Evolutionary conservation across 2,113 vertebrate genomes (phyloP), one percentile per base, ranked within the genome.

Genomic region (Spilogale gracilis): DNA sequence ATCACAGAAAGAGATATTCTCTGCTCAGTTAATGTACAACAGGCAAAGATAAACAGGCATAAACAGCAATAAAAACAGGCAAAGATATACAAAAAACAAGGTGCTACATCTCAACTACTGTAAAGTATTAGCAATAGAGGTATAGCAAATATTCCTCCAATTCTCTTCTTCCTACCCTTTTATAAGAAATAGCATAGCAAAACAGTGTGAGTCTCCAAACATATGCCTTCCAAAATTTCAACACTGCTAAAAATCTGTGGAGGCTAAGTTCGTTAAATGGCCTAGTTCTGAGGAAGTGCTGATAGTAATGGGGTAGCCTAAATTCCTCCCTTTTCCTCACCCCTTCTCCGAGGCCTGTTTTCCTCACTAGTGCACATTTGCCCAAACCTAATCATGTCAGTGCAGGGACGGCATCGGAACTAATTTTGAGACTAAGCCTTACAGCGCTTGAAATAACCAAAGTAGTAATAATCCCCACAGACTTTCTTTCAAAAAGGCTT

Each of bases 1-100:
- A 97, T 98, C 97, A 98, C 91, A 96, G 97, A 97, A 98, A 98
- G 69, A 96, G 93, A 98, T 88, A 96, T 71, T 97, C 95, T 98
- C 96, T 94, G 97, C 90, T 98, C 90, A 94, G 85, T 98, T 98
- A 98, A 96, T 83, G 69, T 97, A 87, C 89, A 92, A 76, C 58
- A 97, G 87, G 95, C 93, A 96, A 98, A 97, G 95, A 98, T 97
- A 98, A 98, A 91, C 38, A 65, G 71, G 21, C 71, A 74, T 43
- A 45, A 45, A 25, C 13, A 17, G 45, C 13, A 50, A 48, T 97
- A 97, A 98, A 98, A 98, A 98, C 97, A 98, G 76, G 94, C 92
- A 94, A 98, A 97, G 96, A 98, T 96, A 98, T 98, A 91, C 43
- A 69, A 69, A 95, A 94, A 97, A 78, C 18, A 92, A 95, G 87